Percentiles rank a stretch among this genome's conserved stretches.
phyloP scores from a whole-genome alignment of 2,888 invertebrate genomes.

The Pilophorus perplexus region DNA sequence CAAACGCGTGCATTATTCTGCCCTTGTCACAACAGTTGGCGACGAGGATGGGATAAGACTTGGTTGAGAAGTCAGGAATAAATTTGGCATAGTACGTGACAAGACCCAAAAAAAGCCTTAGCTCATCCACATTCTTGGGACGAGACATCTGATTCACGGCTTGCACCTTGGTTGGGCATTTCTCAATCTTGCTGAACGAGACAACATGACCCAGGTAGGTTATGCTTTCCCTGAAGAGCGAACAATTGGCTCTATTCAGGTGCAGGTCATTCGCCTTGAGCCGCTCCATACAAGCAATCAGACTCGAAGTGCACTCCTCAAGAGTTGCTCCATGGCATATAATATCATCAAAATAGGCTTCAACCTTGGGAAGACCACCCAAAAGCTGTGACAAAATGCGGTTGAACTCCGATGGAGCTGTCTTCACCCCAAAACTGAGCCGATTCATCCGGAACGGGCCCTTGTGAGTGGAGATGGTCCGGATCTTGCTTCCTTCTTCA shows the following conservation, averaged over 20 bases:
- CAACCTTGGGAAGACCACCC: constrained; percentile 24
- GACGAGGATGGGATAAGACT: too few relatives aligned
- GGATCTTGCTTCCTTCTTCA: constrained; percentile 36
- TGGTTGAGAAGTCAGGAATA: constrained; percentile 17
- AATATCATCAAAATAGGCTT: constrained; percentile 47
- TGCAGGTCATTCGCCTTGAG: constrained; percentile 10
- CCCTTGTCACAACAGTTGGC: too few relatives aligned
- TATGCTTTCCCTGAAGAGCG: constrained; percentile 16
- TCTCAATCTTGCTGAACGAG: constrained; percentile 29
- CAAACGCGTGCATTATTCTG: too few relatives aligned
- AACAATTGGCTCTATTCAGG: constrained; percentile 19
- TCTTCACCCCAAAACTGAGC: constrained; percentile 42
- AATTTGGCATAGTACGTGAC: constrained; percentile 47
- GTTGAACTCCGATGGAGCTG: constrained; percentile 44
- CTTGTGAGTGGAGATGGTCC: constrained; percentile 22
- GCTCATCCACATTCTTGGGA: constrained; percentile 38
- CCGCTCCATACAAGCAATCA: not conserved
- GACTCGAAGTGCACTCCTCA: constrained; percentile 35
- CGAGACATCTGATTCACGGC: constrained; percentile 11
- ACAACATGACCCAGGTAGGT: constrained; percentile 36
- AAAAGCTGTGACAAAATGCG: constrained; percentile 31
- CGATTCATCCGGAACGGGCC: constrained; percentile 29
- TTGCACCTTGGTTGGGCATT: constrained; percentile 38
- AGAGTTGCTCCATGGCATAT: constrained; percentile 44
- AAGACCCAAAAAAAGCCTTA: constrained; percentile 44